Percentiles rank a stretch among this genome's conserved stretches.
Evolutionary conservation across 2,888 invertebrate species (phyloP).

Genomic region (Carcina quercana): DNA sequence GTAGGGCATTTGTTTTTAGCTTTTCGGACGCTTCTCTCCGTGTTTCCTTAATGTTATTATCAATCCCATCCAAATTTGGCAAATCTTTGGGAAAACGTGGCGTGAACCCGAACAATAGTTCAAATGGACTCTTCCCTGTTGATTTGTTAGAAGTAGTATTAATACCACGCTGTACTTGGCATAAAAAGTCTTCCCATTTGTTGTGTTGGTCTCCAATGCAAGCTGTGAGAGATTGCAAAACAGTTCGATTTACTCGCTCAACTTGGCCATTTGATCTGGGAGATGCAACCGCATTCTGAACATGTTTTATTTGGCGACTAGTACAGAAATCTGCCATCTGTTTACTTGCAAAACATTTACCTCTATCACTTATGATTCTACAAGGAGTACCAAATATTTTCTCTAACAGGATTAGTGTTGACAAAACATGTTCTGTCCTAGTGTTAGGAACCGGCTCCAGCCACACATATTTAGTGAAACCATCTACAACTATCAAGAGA

Average conservation of each 20-base stretch:
- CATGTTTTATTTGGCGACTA: slow-evolving; percentile 3
- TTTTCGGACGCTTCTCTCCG: too few species aligned
- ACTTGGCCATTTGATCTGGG: slow-evolving; percentile 11
- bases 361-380: background rate
- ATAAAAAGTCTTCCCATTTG: background rate
- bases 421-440: background rate
- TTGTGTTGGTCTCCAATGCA: background rate
- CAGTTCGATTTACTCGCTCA: slow-evolving; percentile 7
- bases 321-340: background rate
- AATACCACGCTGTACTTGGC: background rate
- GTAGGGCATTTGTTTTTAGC: too few species aligned
- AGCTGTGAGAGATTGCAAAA: slow-evolving; percentile 2
- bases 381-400: background rate
- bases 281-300: slow-evolving; percentile 14
- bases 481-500: slow-evolving; percentile 10
- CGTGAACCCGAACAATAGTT: slow-evolving; percentile 2
- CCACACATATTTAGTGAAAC: slow-evolving; percentile 12
- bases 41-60: too few species aligned
- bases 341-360: background rate
- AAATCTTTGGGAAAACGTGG: too few species aligned
- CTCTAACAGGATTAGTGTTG: background rate
- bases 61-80: too few species aligned
- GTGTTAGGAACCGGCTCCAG: slow-evolving; percentile 11
- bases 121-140: slow-evolving; percentile 1
- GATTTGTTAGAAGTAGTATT: slow-evolving; percentile 1